Base-by-base conservation (phyloP, 2,113 vertebrate genomes). In the Megalops atlanticus region DNA sequence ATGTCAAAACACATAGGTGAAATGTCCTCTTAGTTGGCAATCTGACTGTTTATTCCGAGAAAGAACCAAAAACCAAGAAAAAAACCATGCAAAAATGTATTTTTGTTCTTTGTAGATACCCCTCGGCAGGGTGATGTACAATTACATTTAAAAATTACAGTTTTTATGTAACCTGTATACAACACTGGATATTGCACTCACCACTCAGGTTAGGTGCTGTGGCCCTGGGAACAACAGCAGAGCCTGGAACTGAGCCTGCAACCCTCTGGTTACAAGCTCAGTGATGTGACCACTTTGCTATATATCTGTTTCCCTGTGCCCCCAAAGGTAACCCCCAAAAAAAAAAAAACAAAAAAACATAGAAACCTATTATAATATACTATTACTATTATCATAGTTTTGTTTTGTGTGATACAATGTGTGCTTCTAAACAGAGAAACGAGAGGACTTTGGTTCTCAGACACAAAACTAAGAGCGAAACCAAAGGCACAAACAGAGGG, bases 401-500 rank as follows among this genome's bases (percentile, higher is more conserved):
- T 11, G 58, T 64, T 64, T 64, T n/a, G n/a, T n/a, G n/a, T n/a
- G n/a, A n/a, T n/a, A n/a, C n/a, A n/a, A n/a, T n/a, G n/a, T 21
- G 31, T 27, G 18, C 33, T 77, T 21, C 27, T 2, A 49, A 38
- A 49, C 76, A 27, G 76, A 77, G 31, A n/a, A n/a, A 16, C 41
- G 77, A 31, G 54, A 41, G 77, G 54, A 78, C 52, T 38, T 27
- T 43, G 77, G 77, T 27, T 24, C 24, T 64, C 52, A 38, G 24
- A 78, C 77, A 78, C 27, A 54, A 68, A 78, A 58, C 73, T 74
- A 58, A 80, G 38, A 80, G 35, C 43, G 70, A 54, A 58, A 74
- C 71, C 49, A 58, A 75, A 80, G 72, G 38, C 58, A 43, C 47
- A 74, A 52, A 74, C 79, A 80, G 79, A 80, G 74, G 79, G 79